Conservation (phyloP, 2,113 vertebrate genomes). For the Colius striatus region DNA sequence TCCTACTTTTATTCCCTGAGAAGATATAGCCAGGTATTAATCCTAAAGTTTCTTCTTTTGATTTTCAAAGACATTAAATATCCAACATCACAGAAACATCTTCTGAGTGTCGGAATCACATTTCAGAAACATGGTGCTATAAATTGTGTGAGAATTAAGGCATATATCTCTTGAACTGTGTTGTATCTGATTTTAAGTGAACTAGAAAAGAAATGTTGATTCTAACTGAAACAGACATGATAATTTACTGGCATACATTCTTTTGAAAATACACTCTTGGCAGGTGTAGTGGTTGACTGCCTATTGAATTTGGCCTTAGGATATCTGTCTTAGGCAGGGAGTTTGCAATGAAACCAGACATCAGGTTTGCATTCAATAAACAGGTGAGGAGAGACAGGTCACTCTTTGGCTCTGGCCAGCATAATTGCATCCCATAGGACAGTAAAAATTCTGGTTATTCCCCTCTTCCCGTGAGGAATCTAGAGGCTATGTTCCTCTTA, state of each 20-base stretch:
- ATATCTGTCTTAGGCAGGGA: constrained; percentile 52
- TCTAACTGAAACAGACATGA: constrained; percentile 74
- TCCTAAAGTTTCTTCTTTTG: background rate
- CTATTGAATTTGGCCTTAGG: constrained; percentile 74
- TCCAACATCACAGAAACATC: background rate
- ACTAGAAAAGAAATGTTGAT: constrained; percentile 75
- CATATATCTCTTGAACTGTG: constrained; percentile 43
- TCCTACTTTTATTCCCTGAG: background rate
- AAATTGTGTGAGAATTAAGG: constrained; percentile 64
- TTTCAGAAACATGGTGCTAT: background rate
- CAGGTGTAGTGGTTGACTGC: constrained; percentile 53
- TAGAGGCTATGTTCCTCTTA: constrained; percentile 40
- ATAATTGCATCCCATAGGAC: constrained; percentile 75
- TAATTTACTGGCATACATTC: constrained; percentile 66
- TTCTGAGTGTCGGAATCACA: background rate
- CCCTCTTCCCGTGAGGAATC: background rate
- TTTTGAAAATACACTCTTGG: constrained; percentile 68
- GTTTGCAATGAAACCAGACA: constrained; percentile 67
- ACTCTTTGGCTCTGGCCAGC: constrained; percentile 34
- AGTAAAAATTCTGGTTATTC: constrained; percentile 47
- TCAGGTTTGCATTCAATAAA: constrained; percentile 68
- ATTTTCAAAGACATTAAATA: constrained; percentile 6
- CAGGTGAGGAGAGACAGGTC: constrained; percentile 48
- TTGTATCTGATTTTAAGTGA: constrained; percentile 71
- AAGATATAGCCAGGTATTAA: background rate